A percentile compares a stretch with the other conserved stretches of the same genome.
These are phyloP conservation scores for Spermophilus dauricus DNA, from an alignment of 2,113 vertebrate genomes.

Conservation along the genomic window DNA sequence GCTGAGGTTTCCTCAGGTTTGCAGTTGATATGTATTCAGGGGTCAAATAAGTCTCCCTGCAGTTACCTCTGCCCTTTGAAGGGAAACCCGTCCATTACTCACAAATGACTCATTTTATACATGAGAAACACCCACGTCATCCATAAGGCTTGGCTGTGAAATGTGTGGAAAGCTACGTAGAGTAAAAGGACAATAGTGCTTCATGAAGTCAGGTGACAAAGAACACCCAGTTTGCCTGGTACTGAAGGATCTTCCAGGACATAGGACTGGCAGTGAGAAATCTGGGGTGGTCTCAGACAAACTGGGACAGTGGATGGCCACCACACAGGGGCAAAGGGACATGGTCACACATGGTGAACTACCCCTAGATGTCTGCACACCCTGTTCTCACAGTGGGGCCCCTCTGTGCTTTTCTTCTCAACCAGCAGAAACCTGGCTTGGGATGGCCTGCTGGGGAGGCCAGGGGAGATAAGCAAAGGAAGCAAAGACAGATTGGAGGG, in stretches of 20 bases:
- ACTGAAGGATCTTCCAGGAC: neutral
- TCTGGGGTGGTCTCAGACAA: neutral
- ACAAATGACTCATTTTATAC: neutral
- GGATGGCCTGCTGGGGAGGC: neutral
- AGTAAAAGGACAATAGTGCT: no score
- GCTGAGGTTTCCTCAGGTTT: neutral
- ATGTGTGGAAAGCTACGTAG: neutral
- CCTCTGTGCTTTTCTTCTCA: neutral
- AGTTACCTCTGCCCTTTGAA: neutral
- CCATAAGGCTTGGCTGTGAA: neutral
- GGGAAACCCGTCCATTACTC: neutral
- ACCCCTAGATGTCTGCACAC: neutral
- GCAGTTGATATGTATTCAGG: no score
- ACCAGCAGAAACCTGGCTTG: neutral
- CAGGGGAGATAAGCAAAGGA: neutral
- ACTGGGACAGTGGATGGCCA: neutral
- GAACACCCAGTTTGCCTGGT: no score
- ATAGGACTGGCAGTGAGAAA: neutral
- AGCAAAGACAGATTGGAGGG: neutral
- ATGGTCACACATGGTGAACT: neutral
- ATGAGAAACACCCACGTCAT: neutral
- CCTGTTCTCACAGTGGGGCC: neutral
- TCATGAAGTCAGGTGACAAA: neutral
- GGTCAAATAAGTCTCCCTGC: neutral
- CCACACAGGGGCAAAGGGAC: no score